Evolutionary conservation across 2,888 invertebrate genomes (phyloP), one percentile per base, ranked within the genome.

Genomic region (Nowickia ferox): DNA sequence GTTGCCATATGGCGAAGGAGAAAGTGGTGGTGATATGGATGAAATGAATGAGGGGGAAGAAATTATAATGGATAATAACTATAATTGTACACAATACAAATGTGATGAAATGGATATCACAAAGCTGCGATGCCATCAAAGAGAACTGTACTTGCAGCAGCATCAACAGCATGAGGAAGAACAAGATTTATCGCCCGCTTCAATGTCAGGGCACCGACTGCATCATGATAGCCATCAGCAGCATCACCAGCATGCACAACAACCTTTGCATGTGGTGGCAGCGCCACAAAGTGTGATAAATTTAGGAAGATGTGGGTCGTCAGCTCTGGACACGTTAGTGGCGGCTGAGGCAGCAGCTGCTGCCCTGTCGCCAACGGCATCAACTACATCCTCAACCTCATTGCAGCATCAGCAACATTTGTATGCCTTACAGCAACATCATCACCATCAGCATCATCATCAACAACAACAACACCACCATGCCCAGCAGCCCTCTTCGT

Each of bases 91-190:
- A 30, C 91, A 91, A 72, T 91, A 91, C 86, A 92, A 92, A 88
- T 91, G 89, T 88, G 91, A 92, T 88, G 90, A 91, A 88, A 87
- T 91, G 65, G 90, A 91, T 72, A 90, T 91, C 90, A 88, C 90
- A 2, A 90, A 92, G 78, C 90, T 92, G 74, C 91, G 91, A 85
- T 91, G 90, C 77, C 91, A 88, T 77, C 91, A 91, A 13, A 90
- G 90, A 82, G 90, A 89, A 76, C 87, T 89, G 53, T 87, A 87
- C 75, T 84, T 88, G 17, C 86, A 84, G 2, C 83, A 82, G 10
- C 87, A 87, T 9, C 84, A 75, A 2, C 79, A 80, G 10, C 86
- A 87, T 6, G 84, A 87, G 2, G 87, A 87, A 46, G 72, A 87
- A 57, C 71, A 78, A 82, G 88, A 88, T 87, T 81, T 78, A 40